These are phyloP conservation scores for Pteromalus puparum DNA, from an alignment of 1,140 invertebrate genomes.

Conservation along the genomic window DNA sequence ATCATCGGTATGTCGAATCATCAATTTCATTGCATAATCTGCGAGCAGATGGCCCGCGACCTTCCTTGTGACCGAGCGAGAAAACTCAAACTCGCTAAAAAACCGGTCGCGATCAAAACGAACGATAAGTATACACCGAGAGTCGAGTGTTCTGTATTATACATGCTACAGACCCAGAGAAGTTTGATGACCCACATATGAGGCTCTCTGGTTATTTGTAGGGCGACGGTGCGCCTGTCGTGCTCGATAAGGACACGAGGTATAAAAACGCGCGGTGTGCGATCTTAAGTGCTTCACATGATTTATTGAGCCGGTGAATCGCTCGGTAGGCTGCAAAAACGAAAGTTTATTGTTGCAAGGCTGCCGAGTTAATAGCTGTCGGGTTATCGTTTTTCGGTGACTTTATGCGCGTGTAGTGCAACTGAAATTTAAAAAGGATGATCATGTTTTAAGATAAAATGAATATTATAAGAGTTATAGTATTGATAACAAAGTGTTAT, in stretches of 20 bases:
- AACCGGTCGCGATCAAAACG: background rate
- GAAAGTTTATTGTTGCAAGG: too few species aligned
- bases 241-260: too few species aligned
- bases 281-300: background rate
- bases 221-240: too few species aligned
- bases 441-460: too few species aligned
- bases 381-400: too few species aligned
- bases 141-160: background rate
- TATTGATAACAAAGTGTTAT: too few species aligned
- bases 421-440: too few species aligned
- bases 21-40: background rate
- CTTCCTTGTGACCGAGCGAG: background rate
- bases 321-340: too few species aligned
- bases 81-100: background rate
- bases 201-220: too few species aligned
- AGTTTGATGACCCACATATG: background rate
- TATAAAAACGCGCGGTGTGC: background rate
- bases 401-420: too few species aligned
- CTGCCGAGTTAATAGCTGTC: too few species aligned
- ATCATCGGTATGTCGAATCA: conserved; percentile 12
- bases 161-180: background rate
- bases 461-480: too few species aligned
- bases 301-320: background rate
- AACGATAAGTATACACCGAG: background rate
- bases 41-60: background rate